phyloP scores from a whole-genome alignment of 2,113 vertebrate species.

The Chauna torquata region DNA sequence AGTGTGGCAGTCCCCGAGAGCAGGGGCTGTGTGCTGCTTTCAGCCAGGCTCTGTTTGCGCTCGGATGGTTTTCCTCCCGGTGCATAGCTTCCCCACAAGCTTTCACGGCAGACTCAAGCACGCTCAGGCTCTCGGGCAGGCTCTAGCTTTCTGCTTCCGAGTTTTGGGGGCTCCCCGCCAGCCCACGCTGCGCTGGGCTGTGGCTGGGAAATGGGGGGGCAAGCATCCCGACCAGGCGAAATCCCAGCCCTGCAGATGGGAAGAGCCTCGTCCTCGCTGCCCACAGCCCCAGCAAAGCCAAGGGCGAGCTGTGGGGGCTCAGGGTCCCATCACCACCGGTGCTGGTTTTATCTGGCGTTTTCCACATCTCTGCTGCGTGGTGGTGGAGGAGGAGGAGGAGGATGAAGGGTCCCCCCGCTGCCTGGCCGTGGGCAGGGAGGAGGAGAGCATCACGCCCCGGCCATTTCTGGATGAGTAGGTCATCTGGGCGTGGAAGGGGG shows the following conservation, averaged over 20 bases:
- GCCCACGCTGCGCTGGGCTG: no score
- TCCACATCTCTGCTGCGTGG: neutral
- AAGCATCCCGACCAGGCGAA: neutral
- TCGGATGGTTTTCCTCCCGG: neutral
- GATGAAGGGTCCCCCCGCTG: neutral
- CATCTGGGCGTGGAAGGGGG: slow-evolving; percentile 68
- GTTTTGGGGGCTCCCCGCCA: no score
- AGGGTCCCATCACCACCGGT: neutral
- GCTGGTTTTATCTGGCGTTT: neutral
- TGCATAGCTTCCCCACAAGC: neutral
- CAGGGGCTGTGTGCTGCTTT: neutral
- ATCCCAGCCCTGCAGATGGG: neutral
- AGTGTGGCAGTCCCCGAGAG: neutral
- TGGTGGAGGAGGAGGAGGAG: neutral
- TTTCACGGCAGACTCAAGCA: neutral
- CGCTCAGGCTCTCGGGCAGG: neutral
- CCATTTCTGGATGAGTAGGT: slow-evolving; percentile 60
- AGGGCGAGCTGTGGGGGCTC: neutral
- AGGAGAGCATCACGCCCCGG: slow-evolving; percentile 39
- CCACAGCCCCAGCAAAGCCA: neutral
- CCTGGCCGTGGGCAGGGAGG: neutral
- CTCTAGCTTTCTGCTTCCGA: neutral
- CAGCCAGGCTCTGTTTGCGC: neutral
- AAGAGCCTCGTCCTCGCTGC: neutral
- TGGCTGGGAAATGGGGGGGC: neutral